Conservation (phyloP, 2,113 vertebrate species). For the Blennius ocellaris region DNA sequence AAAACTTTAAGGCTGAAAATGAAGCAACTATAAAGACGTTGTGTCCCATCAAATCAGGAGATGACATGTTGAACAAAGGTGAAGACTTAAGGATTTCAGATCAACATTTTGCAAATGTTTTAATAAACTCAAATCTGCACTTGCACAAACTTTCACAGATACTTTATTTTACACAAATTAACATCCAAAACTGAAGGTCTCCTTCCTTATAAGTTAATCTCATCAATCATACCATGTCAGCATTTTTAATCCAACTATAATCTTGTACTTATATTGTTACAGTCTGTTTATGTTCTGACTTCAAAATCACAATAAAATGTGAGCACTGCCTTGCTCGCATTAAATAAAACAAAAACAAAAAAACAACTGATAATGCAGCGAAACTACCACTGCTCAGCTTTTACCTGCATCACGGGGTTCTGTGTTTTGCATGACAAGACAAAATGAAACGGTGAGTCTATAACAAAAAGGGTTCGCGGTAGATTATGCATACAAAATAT, state of each 20-base stretch:
- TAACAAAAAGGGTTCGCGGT: constrained; percentile 33
- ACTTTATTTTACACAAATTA: not conserved
- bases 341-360: constrained; percentile 15
- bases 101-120: not conserved
- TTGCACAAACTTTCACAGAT: not conserved
- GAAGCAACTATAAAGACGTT: constrained; percentile 4
- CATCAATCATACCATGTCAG: not conserved
- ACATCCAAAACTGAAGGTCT: constrained; percentile 1
- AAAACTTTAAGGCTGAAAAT: constrained; percentile 11
- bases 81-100: constrained; percentile 2
- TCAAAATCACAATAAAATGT: not conserved
- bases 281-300: constrained; percentile 2
- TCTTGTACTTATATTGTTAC: constrained; percentile 8
- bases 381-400: constrained; percentile 3
- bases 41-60: not conserved
- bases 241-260: constrained; percentile 7
- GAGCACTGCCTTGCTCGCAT: not conserved
- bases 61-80: constrained; percentile 12
- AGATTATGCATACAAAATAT: constrained; percentile 52
- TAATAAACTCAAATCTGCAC: constrained; percentile 6
- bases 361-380: not conserved
- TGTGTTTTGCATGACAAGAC: not conserved
- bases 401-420: not conserved
- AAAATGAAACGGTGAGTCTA: constrained; percentile 3
- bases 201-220: not conserved